Evolutionary conservation across 2,113 vertebrate genomes (phyloP), one percentile per base, ranked within the genome.

Genomic region (Indicator maculatus): DNA sequence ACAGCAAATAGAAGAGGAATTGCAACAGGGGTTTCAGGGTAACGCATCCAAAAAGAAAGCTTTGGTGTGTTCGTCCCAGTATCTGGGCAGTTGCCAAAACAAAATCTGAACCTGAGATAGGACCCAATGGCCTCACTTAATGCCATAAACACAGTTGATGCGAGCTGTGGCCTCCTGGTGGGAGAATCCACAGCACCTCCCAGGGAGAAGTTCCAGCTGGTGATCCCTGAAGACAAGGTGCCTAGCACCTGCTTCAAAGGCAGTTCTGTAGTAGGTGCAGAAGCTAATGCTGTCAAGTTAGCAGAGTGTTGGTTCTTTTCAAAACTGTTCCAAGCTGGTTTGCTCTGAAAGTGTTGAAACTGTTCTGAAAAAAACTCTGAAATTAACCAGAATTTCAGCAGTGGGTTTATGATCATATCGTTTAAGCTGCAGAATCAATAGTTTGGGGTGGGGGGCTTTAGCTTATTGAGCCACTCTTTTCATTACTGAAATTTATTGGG

Each of bases 261-360:
- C 41, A 33, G 15, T 3, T 53, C 27, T 28, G 70, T 52, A 12
- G 50, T 16, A 13, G 19, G 16, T 53, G 60, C 15, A 7, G 52
- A 7, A 47, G 28, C 8, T 14, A 17, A 14, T 3, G 2, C 24
- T 63, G 78, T 20, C 0, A 0, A 36, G 16, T 39, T 39, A 45
- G 55, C 47, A 47, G 31, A 28, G 23, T 8, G 69, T 31, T 69
- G 69, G 10, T 52, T 69, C 75, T 27, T 78, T 84, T 60, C 31
- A 12, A 26, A 79, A 41, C 30, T 45, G 7, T 41, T 66, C 30
- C 44, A 39, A 10, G 24, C 61, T 70, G 33, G 2, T 67, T 86
- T 82, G 41, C 52, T 77, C 27, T 60, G 33, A 2, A 6, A 14
- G 39, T 6, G 23, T 70, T 53, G 41, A 75, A 69, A 18, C 19